These are phyloP conservation scores for Sesamia inferens DNA, from an alignment of 2,888 invertebrate genomes.

Conservation along the genomic window DNA sequence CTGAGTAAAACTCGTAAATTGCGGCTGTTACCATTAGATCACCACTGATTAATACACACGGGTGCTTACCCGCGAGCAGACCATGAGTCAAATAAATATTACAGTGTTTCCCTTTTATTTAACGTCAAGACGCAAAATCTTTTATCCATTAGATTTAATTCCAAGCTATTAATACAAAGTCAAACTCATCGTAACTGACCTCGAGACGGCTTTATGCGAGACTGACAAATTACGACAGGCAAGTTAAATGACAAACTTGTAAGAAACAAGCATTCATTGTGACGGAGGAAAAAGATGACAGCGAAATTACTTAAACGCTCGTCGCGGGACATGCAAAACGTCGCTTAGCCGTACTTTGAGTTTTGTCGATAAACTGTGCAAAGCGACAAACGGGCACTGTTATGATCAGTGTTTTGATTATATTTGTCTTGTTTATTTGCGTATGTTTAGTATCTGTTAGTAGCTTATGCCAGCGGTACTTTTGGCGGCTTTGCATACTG, in stretches of 20 bases:
- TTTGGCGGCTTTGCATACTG: not conserved
- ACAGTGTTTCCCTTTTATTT: not conserved
- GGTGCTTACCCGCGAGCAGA: too few species aligned
- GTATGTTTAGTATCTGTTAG: not conserved
- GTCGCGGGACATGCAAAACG: conserved; percentile 36
- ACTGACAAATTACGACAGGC: conserved; percentile 37
- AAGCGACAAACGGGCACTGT: conserved; percentile 11
- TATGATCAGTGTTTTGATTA: conserved; percentile 7
- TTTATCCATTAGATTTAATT: conserved; percentile 23
- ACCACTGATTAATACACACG: too few species aligned
- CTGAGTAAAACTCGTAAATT: too few species aligned
- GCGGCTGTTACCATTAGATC: too few species aligned
- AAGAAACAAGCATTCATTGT: conserved; percentile 22
- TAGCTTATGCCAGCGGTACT: not conserved
- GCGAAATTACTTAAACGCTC: conserved; percentile 32
- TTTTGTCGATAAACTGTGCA: conserved; percentile 33
- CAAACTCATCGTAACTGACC: conserved; percentile 47
- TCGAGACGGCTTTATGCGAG: conserved; percentile 35
- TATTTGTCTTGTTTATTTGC: not conserved
- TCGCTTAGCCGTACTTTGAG: conserved; percentile 13
- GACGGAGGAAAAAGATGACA: conserved; percentile 27
- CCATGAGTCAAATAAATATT: not conserved
- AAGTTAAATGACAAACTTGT: conserved; percentile 28
- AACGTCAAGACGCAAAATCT: conserved; percentile 12
- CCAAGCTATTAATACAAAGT: conserved; percentile 43